Base-by-base conservation (phyloP, 2,888 invertebrate genomes). In the Dolomedes plantarius region DNA sequence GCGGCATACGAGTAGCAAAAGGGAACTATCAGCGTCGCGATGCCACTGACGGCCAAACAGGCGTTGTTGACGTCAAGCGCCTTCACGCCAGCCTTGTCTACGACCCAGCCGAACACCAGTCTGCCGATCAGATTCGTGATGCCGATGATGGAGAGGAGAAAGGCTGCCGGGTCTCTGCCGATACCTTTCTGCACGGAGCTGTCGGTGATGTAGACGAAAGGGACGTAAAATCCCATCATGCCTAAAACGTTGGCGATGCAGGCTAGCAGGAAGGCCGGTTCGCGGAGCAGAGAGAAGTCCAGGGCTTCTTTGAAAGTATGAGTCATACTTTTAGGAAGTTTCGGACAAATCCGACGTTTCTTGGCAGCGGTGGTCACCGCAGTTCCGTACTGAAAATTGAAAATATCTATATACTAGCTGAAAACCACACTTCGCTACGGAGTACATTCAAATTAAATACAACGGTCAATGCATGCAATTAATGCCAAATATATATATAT, bases 181-280 rank as follows among this genome's bases (percentile, higher is more conserved):
- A 89, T 19, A 5, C 86, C 95, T 90, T 95, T 94, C 79, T 93
- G 91, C 85, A 92, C 93, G 9, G 96, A 96, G 76, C 95, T 95
- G 90, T 97, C 96, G 31, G 97, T 96, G 76, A 99, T 93, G 91
- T 96, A 99, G 68, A 98, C 96, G 92, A 98, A 99, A 32, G 99
- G 99, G 89, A 99, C 96, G 92, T 98, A 98, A 79, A 98, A 94
- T 88, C 98, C 98, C 78, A 98, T 96, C 96, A 98, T 98, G 90
- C 98, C 99, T 91, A 99, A 96, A 80, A 99, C 93, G 92, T 98
- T 98, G 89, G 97, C 97, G 73, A 98, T 94, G 86, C 96, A 97
- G 90, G 98, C 96, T 73, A 98, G 93, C 93, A 97, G 94, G 92
- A 98, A 97, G 82, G 96, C 95, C 0, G 96, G 96, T 92, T 98